phyloP scores from a whole-genome alignment of 1,140 invertebrate species.

The Condylostylus longicornis region DNA sequence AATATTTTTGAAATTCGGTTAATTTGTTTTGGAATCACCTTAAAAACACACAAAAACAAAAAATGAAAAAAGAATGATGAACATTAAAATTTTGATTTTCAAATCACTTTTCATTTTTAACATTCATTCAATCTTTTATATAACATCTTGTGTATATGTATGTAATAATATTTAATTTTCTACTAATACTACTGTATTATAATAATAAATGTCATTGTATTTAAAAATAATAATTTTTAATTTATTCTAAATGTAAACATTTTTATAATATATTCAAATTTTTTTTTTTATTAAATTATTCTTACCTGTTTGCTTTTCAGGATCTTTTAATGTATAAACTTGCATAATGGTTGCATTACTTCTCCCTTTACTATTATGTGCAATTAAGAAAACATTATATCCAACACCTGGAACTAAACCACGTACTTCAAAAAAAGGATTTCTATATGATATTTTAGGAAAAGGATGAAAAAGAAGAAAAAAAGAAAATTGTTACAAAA shows the following conservation, averaged over 20 bases:
- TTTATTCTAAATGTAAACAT: neutral
- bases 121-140: too few relatives aligned
- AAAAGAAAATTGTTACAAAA: too few relatives aligned
- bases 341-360: conserved; percentile 46
- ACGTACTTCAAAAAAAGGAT: conserved; percentile 45
- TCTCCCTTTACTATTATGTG: conserved; percentile 55
- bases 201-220: neutral
- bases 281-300: neutral
- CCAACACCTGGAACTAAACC: conserved; percentile 49
- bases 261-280: neutral
- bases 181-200: too few relatives aligned
- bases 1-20: too few relatives aligned
- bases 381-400: conserved; percentile 52
- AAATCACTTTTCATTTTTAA: too few relatives aligned
- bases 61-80: too few relatives aligned
- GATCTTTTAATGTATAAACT: conserved; percentile 56
- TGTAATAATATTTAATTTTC: too few relatives aligned
- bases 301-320: conserved; percentile 62
- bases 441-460: conserved; percentile 15
- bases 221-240: neutral
- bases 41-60: too few relatives aligned
- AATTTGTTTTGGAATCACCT: too few relatives aligned
- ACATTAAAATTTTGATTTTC: too few relatives aligned
- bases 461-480: neutral
- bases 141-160: too few relatives aligned